A percentile compares a stretch with the other conserved stretches of the same genome.
Conservation (phyloP, 2,113 vertebrate genomes). For the Micronycteris hirsuta region DNA sequence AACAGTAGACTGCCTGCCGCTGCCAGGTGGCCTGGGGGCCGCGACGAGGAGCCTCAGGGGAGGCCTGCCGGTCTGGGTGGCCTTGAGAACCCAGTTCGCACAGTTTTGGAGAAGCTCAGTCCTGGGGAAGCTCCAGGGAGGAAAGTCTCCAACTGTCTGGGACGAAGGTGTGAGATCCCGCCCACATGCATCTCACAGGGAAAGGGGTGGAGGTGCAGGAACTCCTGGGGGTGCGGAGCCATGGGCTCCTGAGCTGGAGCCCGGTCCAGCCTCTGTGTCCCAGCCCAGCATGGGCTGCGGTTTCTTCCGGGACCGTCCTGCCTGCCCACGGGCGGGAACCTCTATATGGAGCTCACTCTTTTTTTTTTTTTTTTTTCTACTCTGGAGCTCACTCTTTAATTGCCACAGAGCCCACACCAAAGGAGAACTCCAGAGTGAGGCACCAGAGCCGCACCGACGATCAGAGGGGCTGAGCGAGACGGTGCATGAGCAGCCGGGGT, state of each 20-base stretch:
- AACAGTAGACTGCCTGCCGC: accelerated
- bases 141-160: background rate
- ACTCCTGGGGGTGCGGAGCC: background rate
- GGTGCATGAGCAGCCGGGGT: accelerated
- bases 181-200: accelerated
- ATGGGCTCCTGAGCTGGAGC: too few species aligned
- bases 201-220: too few species aligned
- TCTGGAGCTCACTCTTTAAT: background rate
- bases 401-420: background rate
- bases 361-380: too few species aligned
- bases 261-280: background rate
- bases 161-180: background rate
- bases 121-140: background rate
- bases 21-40: background rate
- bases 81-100: background rate
- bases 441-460: background rate
- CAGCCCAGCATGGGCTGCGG: accelerated
- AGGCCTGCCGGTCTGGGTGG: background rate
- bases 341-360: background rate
- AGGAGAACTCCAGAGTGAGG: background rate
- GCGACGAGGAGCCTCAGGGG: background rate
- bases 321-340: background rate
- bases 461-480: background rate
- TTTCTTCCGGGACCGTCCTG: background rate
- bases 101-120: background rate